Conservation (phyloP, 2,888 invertebrate genomes). For the Drosophila suboccidentalis region DNA sequence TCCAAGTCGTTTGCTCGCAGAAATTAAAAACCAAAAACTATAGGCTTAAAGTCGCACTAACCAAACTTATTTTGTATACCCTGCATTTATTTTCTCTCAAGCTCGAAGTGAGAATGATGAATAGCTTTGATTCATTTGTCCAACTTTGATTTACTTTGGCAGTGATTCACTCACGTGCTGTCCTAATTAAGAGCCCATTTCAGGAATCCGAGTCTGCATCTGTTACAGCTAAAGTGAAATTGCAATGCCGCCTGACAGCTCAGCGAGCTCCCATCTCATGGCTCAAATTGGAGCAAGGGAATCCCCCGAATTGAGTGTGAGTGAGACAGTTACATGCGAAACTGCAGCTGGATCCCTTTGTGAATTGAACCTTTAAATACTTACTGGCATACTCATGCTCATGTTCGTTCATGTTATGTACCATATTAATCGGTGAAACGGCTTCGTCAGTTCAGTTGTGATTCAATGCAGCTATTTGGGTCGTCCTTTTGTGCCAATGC, state of each 20-base stretch:
- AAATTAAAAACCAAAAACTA: too few species aligned
- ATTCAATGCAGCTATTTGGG: constrained; percentile 50
- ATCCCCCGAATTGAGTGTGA: constrained; percentile 1
- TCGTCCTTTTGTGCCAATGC: constrained; percentile 42
- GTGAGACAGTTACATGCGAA: constrained; percentile 19
- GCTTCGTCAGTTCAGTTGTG: constrained; percentile 30
- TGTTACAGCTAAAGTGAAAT: background rate
- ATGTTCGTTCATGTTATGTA: background rate
- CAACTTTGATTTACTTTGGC: constrained; percentile 33
- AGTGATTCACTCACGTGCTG: constrained; percentile 48
- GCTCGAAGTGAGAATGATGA: constrained; percentile 2
- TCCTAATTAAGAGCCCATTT: constrained; percentile 51
- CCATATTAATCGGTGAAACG: background rate
- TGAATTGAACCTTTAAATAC: constrained; percentile 3
- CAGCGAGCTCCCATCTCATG: background rate
- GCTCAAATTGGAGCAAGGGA: background rate
- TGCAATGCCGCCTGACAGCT: background rate
- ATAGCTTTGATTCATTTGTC: constrained; percentile 14
- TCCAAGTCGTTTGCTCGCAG: too few species aligned
- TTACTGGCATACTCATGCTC: background rate
- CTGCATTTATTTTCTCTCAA: background rate
- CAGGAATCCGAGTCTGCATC: constrained; percentile 11
- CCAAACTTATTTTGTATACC: too few species aligned
- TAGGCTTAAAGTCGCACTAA: too few species aligned
- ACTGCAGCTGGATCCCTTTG: constrained; percentile 29